Evolutionary conservation across 2,797 vertebrate genomes (phyloP), one percentile per base, ranked within the genome.

Genomic region (Setipinna tenuifilis): DNA sequence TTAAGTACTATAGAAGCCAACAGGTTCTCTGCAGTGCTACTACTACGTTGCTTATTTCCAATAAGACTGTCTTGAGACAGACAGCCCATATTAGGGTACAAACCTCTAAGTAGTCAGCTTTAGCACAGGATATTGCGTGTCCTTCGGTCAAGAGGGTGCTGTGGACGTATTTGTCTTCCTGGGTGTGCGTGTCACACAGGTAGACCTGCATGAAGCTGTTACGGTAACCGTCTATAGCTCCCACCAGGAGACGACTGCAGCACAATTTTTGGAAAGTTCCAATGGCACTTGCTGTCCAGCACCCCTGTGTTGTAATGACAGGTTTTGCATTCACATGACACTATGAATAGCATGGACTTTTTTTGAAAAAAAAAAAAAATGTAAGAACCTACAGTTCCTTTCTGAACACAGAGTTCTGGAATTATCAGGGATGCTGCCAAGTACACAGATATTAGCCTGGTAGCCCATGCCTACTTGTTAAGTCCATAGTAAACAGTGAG

Each of bases 151-250:
- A 91, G 86, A 99, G 91, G 46, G 94, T 89, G 0, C 88, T 86
- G 91, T 99, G 98, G 82, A 97, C 89, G 88, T 98, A 98, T 86
- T 97, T 0, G 62, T 99, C 98, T 1, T 97, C 87, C 12, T 96
- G 90, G 0, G 97, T 96, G 86, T 92, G 94, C 0, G 98, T 99
- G 92, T 99, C 97, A 84, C 97, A 99, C 85, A 99, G 93, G 89
- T 96, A 98, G 78, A 99, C 93, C 85, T 96, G 94, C 90, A 99
- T 94, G 83, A 97, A 89, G n/a, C 95, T 96, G 1, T 95, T 89
- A 2, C 92, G 90, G 35, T 99, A 98, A 87, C 96, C 92, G 89
- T 97, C 93, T 84, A 98, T 91, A 0, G 96, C 91, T 0, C 96
- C 98, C 88, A 98, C 97, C 25, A 99, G 92, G 0, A 95, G 91